A percentile compares a stretch with the other conserved stretches of the same genome.
Conservation (phyloP, 2,797 vertebrate species). For the Leptoclinus maculatus region DNA sequence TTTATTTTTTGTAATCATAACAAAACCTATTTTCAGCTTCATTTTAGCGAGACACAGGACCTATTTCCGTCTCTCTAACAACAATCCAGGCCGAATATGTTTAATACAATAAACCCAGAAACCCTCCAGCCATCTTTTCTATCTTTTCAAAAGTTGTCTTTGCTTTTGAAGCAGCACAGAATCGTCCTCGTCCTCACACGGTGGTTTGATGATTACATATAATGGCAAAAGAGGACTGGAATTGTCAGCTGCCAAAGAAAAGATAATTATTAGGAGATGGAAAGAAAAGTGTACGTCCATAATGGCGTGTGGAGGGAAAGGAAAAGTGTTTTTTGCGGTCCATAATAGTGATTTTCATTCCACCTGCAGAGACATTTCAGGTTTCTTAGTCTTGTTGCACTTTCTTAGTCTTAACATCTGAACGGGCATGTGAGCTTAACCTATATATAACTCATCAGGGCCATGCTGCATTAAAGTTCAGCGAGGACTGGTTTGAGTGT, state of each 20-base stretch:
- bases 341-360: background rate
- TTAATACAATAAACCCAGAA: conserved; percentile 5
- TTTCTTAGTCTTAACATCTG: background rate
- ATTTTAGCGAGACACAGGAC: background rate
- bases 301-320: background rate
- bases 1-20: conserved; percentile 4
- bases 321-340: background rate
- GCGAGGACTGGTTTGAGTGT: accelerated
- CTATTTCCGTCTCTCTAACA: conserved; percentile 7
- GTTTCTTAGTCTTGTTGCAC: background rate
- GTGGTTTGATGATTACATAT: conserved; percentile 20
- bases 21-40: too few species aligned
- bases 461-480: background rate
- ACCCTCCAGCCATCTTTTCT: background rate
- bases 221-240: conserved; percentile 6
- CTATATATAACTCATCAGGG: background rate
- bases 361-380: background rate
- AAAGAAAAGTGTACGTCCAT: conserved; percentile 11
- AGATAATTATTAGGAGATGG: conserved; percentile 12
- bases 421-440: background rate
- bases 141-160: conserved; percentile 7
- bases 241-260: conserved; percentile 19
- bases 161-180: conserved; percentile 8
- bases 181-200: background rate
- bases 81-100: background rate